Base-by-base conservation (phyloP, 2,113 vertebrate species). In the Catagonus wagneri region DNA sequence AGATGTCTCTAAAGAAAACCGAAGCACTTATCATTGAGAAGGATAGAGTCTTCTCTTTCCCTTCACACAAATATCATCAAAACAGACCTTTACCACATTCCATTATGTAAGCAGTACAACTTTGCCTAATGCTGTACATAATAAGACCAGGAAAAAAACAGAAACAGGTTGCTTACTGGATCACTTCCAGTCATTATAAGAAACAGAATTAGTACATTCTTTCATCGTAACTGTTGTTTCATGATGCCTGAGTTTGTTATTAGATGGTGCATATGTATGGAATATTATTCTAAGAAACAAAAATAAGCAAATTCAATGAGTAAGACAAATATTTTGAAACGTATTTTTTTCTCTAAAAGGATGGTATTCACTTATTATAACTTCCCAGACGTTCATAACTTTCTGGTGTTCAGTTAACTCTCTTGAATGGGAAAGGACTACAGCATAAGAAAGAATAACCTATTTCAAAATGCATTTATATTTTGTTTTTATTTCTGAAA, bases 391-490 rank as follows among this genome's bases (percentile, higher is more conserved):
- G 39, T 66, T 84, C 50, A 29, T 74, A 61, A 75, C 15, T 68
- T 86, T 80, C 66, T 16, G 1, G 56, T 44, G 1, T 84, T 34
- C 20, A 81, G 17, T 66, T 84, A 72, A 89, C 58, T 61, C 25
- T 13, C 15, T 68, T 56, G 34, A 71, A 36, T 34, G 23, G 36
- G 20, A 76, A 92, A 85, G 50, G 19, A 23, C 2, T 15, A 1
- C 69, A 36, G 11, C 32, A 81, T 7, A 12, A 81, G 63, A 50
- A 87, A 93, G 32, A 39, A 86, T 23, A 83, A 6, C 56, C 29
- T 75, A 71, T 84, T 94, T 83, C 58, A 87, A 75, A 95, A 65
- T 87, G 76, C 25, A 68, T 44, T 61, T 32, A 13, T 20, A 56
- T 61, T 23, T 52, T 68, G 36, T 61, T n/a, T 16, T 81, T 29